Evolutionary conservation across 2,797 vertebrate genomes (phyloP), one percentile per base, ranked within the genome.

Genomic region (Rhinella marina): DNA sequence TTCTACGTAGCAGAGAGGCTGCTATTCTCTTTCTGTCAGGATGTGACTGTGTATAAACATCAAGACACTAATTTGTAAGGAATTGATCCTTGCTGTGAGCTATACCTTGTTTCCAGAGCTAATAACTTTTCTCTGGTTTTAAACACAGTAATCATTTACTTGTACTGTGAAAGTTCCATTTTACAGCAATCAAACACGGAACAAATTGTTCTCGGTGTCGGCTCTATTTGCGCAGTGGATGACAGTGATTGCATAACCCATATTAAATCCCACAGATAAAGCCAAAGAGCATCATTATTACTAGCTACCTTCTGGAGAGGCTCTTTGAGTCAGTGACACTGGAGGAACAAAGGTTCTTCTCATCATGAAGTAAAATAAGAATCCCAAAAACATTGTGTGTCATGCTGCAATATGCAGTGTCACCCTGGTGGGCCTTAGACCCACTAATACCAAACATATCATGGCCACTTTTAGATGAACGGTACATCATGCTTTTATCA

Each of bases 71-170:
- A 88, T 84, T 87, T 87, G 52, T 59, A 83, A 68, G 73, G 75
- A 29, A 83, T 78, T 68, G 81, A 87, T 88, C 73, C 68, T 79
- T 29, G 32, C 72, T 77, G 23, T 27, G 73, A 88, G 54, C 81
- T 61, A 25, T 78, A 68, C 70, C 73, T 87, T 70, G 59, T 70
- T 87, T 86, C 50, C 48, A 82, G 14, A 83, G 72, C 32, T 66
- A 88, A 79, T 86, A 79, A 86, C 61, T 86, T 86, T 76, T 79
- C 50, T 16, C 62, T n/a, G 50, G 41, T 70, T 86, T 72, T 86
- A 80, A 68, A 86, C 77, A 72, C 77, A 70, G 61, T 79, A 79
- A 86, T 85, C 56, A 83, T 76, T 85, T 85, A 85, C 83, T 85
- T 84, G 82, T 84, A 61, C 82, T 75, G 54, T 61, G 82, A 75